Evolutionary conservation across 2,113 vertebrate species (phyloP).

Genomic region (Callocephalon fimbriatum): DNA sequence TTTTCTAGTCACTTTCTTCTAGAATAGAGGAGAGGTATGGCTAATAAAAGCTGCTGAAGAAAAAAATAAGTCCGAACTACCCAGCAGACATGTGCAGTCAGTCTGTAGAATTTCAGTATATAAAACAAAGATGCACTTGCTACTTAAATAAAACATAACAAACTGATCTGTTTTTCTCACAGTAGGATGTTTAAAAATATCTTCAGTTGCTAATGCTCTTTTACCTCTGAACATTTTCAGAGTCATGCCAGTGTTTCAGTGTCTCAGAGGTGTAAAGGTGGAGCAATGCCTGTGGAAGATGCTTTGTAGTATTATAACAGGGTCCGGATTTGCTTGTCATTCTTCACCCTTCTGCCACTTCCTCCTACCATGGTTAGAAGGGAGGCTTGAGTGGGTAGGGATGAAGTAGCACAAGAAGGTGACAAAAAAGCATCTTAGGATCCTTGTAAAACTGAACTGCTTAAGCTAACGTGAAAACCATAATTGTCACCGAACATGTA

Average conservation of each 20-base stretch:
- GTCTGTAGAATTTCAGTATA: neutral
- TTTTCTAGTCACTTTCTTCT: neutral
- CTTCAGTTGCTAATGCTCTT: neutral
- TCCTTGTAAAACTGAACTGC: neutral
- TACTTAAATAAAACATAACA: neutral
- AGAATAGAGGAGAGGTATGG: neutral
- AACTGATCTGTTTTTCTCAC: neutral
- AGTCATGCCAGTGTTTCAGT: neutral
- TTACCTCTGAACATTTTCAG: neutral
- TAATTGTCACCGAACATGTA: fast-evolving
- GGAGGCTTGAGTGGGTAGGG: neutral
- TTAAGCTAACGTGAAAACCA: neutral
- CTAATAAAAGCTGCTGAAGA: neutral
- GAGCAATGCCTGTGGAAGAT: fast-evolving
- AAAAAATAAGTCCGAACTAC: neutral
- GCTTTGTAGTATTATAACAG: neutral
- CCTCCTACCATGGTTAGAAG: neutral
- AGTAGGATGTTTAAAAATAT: neutral
- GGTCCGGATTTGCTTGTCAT: neutral
- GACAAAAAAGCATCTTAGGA: neutral
- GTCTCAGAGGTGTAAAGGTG: neutral
- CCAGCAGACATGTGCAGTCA: neutral
- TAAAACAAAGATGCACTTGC: neutral
- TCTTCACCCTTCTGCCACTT: neutral
- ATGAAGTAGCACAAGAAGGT: neutral